Conservation (phyloP, 2,888 invertebrate species). For the Drosophila tripunctata region DNA sequence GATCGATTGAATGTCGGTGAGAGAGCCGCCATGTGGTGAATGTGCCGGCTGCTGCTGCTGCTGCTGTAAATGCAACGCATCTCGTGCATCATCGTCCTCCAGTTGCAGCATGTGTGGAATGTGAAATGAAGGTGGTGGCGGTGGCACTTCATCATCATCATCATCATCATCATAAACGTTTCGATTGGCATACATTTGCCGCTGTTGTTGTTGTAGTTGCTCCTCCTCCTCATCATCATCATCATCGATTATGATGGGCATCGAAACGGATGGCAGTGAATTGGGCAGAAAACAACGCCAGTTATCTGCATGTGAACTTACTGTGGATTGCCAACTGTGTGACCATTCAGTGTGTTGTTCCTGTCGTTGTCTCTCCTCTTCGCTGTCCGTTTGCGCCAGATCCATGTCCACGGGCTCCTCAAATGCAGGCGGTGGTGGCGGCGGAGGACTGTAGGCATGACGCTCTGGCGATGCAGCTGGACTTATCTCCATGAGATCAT, state of each 20-base stretch:
- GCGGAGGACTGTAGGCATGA: slow-evolving; percentile 55
- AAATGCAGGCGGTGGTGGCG: too few relatives aligned
- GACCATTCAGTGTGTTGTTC: too few relatives aligned
- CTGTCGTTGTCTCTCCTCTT: slow-evolving; percentile 54
- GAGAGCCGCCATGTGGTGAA: too few relatives aligned
- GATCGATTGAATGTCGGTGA: slow-evolving; percentile 64
- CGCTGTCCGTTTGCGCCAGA: slow-evolving; percentile 82
- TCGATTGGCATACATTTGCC: too few relatives aligned
- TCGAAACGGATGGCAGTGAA: slow-evolving; percentile 57
- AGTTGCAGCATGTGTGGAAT: slow-evolving; percentile 58
- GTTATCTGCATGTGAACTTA: slow-evolving; percentile 32
- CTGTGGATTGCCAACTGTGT: slow-evolving; percentile 35
- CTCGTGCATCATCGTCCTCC: slow-evolving; percentile 67
- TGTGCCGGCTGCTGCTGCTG: slow-evolving; percentile 48
- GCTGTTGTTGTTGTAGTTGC: not conserved
- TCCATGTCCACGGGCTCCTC: slow-evolving; percentile 83
- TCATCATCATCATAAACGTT: not conserved
- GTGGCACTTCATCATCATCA: slow-evolving; percentile 53
- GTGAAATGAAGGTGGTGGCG: slow-evolving; percentile 67
- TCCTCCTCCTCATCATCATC: slow-evolving; percentile 40
- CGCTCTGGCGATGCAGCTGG: slow-evolving; percentile 82
- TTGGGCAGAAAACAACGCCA: slow-evolving; percentile 59
- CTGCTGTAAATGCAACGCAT: slow-evolving; percentile 52
- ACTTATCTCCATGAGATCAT: slow-evolving; percentile 81
- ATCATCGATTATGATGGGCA: slow-evolving; percentile 66